These are phyloP conservation scores for Diachasma alloeum DNA, from an alignment of 1,140 invertebrate genomes.

Conservation along the genomic window DNA sequence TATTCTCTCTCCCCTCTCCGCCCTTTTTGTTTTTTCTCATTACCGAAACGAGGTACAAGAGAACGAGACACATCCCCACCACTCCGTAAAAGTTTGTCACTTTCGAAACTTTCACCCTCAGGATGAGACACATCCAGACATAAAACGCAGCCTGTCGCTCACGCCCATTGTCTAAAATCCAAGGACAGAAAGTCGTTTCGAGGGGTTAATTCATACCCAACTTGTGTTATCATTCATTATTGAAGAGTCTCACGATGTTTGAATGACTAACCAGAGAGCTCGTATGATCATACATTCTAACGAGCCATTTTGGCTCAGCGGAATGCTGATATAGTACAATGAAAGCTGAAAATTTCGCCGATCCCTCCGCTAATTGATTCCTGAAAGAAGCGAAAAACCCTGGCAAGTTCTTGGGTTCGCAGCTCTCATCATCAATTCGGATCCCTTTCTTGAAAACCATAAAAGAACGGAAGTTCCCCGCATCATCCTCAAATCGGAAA, in stretches of 20 bases:
- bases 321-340: too few relatives aligned
- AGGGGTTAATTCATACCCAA: constrained; percentile 24
- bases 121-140: background rate
- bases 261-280: background rate
- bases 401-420: too few relatives aligned
- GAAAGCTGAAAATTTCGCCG: too few relatives aligned
- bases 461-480: too few relatives aligned
- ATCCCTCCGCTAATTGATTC: too few relatives aligned
- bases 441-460: too few relatives aligned
- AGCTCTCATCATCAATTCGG: too few relatives aligned
- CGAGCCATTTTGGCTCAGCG: background rate
- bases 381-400: too few relatives aligned
- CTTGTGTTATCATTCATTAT: constrained; percentile 23
- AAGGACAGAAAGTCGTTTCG: background rate
- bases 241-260: background rate
- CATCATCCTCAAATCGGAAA: too few relatives aligned
- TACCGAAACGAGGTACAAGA: constrained; percentile 13
- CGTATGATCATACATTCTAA: background rate
- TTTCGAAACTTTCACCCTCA: constrained; percentile 15
- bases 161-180: background rate
- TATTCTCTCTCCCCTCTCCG: background rate
- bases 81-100: constrained; percentile 22
- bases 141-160: constrained; percentile 1
- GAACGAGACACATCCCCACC: background rate
- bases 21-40: background rate